Evolutionary conservation across 2,113 vertebrate species (phyloP).

Genomic region (Orthonyx spaldingii): DNA sequence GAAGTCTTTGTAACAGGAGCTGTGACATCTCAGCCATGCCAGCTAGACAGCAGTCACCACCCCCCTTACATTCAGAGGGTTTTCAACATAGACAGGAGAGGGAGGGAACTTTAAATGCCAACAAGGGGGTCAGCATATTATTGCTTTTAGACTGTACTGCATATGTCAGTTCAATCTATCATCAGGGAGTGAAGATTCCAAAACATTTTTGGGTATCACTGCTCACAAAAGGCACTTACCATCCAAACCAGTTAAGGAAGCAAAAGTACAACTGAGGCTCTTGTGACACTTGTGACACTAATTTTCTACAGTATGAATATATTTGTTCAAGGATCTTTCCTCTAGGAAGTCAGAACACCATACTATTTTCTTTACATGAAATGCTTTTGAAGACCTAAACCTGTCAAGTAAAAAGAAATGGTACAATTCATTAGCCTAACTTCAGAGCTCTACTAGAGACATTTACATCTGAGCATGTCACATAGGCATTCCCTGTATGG

Average conservation of each 20-base stretch:
- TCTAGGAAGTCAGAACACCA: neutral
- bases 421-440: neutral
- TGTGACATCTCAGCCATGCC: constrained; percentile 32
- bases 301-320: neutral
- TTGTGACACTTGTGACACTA: neutral
- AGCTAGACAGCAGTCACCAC: neutral
- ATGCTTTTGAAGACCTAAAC: neutral
- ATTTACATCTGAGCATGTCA: neutral
- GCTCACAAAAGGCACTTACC: neutral
- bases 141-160: neutral
- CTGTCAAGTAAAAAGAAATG: neutral
- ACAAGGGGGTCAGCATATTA: neutral
- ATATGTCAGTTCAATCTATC: neutral
- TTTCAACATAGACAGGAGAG: constrained; percentile 6
- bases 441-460: neutral
- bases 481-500: neutral
- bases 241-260: neutral
- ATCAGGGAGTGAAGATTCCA: neutral
- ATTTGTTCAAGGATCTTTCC: neutral
- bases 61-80: neutral
- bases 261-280: neutral
- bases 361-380: neutral
- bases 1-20: constrained; percentile 57
- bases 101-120: constrained; percentile 14
- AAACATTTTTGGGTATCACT: neutral